Percentiles rank a stretch among this genome's conserved stretches.
Evolutionary conservation across 2,113 vertebrate species (phyloP).

Genomic region (Rhinolophus sinicus): DNA sequence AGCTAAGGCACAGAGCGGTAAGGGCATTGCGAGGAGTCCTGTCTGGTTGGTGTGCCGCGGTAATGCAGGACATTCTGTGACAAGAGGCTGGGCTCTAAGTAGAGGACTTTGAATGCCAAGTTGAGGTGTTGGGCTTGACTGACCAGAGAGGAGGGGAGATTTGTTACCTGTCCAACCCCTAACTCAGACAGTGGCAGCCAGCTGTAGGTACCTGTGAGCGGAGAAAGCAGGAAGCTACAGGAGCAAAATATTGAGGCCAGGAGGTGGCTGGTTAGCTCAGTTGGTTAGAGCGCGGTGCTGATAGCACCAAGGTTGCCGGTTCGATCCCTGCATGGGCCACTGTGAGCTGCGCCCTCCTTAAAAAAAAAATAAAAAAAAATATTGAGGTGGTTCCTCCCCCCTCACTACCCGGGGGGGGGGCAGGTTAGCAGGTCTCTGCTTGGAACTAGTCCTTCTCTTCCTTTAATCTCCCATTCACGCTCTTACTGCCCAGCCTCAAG

Average conservation of each 20-base stretch:
- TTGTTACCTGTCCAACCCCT: not conserved
- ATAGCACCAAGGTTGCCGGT: too few relatives aligned
- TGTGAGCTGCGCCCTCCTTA: too few relatives aligned
- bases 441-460: not conserved
- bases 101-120: not conserved
- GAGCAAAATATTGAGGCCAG: not conserved
- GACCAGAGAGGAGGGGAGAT: not conserved
- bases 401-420: not conserved
- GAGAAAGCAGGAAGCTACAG: not conserved
- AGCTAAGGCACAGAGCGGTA: not conserved
- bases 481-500: too few relatives aligned
- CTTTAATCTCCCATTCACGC: not conserved
- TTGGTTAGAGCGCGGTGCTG: too few relatives aligned
- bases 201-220: not conserved
- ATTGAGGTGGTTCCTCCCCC: not conserved
- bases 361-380: too few relatives aligned
- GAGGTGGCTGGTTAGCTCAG: too few relatives aligned
- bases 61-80: not conserved
- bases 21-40: not conserved
- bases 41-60: too few relatives aligned
- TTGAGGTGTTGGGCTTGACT: not conserved
- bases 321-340: too few relatives aligned
- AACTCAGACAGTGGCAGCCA: not conserved
- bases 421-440: not conserved
- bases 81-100: not conserved